These are phyloP conservation scores for Lycodopsis pacificus DNA, from an alignment of 2,797 vertebrate species.

Conservation along the genomic window DNA sequence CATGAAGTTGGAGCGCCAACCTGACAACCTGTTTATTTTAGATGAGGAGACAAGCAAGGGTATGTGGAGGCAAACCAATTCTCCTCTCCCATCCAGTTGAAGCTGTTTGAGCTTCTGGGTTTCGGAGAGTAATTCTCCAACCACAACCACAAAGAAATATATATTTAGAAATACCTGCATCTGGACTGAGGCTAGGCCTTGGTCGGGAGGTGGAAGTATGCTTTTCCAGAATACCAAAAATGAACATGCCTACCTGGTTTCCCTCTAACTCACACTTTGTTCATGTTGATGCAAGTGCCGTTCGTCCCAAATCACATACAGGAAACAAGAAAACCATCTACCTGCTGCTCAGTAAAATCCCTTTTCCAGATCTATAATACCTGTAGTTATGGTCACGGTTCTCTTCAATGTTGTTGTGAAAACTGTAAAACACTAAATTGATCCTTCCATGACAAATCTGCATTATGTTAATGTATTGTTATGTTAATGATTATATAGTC, in stretches of 20 bases:
- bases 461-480: background rate
- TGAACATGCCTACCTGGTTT: background rate
- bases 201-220: background rate
- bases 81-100: background rate
- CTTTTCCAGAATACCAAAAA: background rate
- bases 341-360: background rate
- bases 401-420: constrained; percentile 4
- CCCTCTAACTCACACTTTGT: no score
- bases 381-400: background rate
- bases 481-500: background rate
- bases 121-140: background rate
- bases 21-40: constrained; percentile 29
- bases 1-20: constrained; percentile 13
- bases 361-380: background rate
- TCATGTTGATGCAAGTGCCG: background rate
- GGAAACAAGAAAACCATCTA: background rate
- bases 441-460: background rate
- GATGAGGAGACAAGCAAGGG: constrained; percentile 24
- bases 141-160: background rate
- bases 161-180: background rate
- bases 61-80: constrained; percentile 2
- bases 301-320: background rate
- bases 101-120: background rate
- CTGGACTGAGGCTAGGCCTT: background rate
- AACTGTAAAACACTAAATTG: background rate